phyloP scores from a whole-genome alignment of 2,797 vertebrate genomes.

The Crypturellus tataupa region DNA sequence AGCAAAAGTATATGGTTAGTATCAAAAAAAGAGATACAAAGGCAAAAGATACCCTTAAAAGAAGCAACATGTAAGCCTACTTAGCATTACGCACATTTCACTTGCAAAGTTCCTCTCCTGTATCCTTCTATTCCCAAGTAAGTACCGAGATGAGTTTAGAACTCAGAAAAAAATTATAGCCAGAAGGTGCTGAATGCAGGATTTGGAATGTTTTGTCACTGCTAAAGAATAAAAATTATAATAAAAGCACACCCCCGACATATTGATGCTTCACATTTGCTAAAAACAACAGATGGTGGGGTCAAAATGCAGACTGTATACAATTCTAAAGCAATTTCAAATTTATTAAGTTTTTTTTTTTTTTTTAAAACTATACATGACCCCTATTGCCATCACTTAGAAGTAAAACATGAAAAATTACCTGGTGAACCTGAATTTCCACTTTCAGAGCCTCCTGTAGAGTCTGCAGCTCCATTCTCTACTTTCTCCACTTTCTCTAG shows the following conservation, averaged over 20 bases:
- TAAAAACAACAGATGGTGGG: slow-evolving; percentile 52
- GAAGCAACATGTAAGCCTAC: background rate
- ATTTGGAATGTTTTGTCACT: slow-evolving; percentile 25
- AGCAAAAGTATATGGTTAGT: background rate
- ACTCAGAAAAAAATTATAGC: background rate
- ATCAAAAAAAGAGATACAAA: background rate
- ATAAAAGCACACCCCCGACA: background rate
- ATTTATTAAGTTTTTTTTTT: background rate
- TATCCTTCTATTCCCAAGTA: background rate
- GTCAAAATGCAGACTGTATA: slow-evolving; percentile 19
- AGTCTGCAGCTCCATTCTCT: slow-evolving; percentile 99
- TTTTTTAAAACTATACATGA: background rate
- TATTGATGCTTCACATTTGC: slow-evolving; percentile 7
- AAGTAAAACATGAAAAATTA: slow-evolving; percentile 69
- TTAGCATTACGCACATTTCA: background rate
- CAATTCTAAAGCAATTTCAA: slow-evolving; percentile 27
- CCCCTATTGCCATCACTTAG: background rate
- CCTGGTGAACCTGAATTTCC: slow-evolving; percentile 99
- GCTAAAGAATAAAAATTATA: background rate
- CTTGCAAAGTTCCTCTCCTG: background rate
- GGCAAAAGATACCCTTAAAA: background rate
- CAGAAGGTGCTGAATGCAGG: background rate
- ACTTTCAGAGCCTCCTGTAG: slow-evolving; percentile 99
- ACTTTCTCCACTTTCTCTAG: slow-evolving; percentile 89
- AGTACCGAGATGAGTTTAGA: background rate